Conservation (phyloP, 2,113 vertebrate genomes). For the Dromaius novaehollandiae region DNA sequence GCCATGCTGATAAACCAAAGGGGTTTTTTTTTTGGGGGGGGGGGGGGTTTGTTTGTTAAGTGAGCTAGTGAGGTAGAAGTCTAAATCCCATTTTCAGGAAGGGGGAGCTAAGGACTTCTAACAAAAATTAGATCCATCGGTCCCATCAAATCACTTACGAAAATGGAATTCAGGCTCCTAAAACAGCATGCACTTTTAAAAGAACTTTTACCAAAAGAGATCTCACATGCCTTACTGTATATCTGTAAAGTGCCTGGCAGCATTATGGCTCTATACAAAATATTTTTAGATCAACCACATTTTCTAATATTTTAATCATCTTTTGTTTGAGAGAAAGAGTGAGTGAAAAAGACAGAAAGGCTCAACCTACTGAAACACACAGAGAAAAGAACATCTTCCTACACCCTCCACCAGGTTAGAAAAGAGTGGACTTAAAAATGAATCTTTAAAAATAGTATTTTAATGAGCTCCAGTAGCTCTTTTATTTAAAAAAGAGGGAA, state of each 20-base stretch:
- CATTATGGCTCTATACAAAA: slow-evolving; percentile 56
- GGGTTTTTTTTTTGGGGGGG: too few relatives aligned
- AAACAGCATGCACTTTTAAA: slow-evolving; percentile 8
- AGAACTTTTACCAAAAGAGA: slow-evolving; percentile 8
- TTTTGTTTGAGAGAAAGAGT: slow-evolving; percentile 32
- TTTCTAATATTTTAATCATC: slow-evolving; percentile 36
- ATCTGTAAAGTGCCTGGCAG: slow-evolving; percentile 56
- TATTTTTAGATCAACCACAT: slow-evolving; percentile 39
- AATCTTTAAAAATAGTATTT: slow-evolving; percentile 41
- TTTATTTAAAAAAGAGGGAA: slow-evolving; percentile 39
- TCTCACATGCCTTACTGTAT: not conserved
- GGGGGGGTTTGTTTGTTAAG: not conserved
- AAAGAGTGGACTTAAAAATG: slow-evolving; percentile 17
- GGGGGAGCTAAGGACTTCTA: not conserved
- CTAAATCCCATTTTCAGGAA: not conserved
- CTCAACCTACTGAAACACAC: slow-evolving; percentile 2
- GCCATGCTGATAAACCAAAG: not conserved
- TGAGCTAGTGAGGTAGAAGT: not conserved
- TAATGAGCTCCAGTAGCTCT: slow-evolving; percentile 55
- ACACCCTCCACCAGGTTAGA: slow-evolving; percentile 10
- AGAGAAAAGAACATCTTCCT: slow-evolving; percentile 25
- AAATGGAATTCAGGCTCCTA: slow-evolving; percentile 16
- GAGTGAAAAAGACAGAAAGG: not conserved
- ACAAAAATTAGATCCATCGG: not conserved
- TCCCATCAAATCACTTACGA: not conserved